Evolutionary conservation across 1,140 invertebrate species (phyloP).

Genomic region (Cotesia vestalis): DNA sequence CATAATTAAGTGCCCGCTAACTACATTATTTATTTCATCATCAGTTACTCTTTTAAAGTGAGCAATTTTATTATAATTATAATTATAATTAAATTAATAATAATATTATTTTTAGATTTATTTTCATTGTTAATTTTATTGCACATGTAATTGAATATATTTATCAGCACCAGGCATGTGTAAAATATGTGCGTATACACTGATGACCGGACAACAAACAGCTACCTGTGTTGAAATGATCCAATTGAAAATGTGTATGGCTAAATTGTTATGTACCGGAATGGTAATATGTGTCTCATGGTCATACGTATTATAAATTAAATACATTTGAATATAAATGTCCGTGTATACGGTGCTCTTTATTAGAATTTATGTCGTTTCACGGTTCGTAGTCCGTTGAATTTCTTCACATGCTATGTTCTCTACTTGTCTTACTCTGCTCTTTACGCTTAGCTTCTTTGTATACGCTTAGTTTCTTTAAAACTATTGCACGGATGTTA

Average conservation of each 20-base stretch:
- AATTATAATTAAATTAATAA: too few species aligned
- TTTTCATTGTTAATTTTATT: not conserved
- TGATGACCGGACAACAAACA: not conserved
- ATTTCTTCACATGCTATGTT: conserved; percentile 28
- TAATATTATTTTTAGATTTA: too few species aligned
- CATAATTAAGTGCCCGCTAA: too few species aligned
- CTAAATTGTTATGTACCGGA: conserved; percentile 6
- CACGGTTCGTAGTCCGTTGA: conserved; percentile 30
- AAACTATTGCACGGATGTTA: not conserved
- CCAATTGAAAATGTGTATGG: conserved; percentile 10
- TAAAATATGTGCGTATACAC: not conserved
- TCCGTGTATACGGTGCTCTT: conserved; percentile 28
- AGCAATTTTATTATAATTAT: too few species aligned
- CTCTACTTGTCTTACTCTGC: conserved; percentile 19
- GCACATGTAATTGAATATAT: not conserved
- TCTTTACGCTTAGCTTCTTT: not conserved
- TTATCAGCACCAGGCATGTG: not conserved
- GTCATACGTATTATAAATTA: not conserved
- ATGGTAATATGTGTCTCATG: not conserved
- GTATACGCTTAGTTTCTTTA: not conserved
- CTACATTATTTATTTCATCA: too few species aligned
- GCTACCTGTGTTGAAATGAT: conserved; percentile 16
- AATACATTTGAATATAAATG: not conserved
- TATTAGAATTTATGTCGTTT: conserved; percentile 41
- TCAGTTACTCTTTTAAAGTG: too few species aligned